phyloP scores from a whole-genome alignment of 2,113 vertebrate species.

The Corydoras sp. region DNA sequence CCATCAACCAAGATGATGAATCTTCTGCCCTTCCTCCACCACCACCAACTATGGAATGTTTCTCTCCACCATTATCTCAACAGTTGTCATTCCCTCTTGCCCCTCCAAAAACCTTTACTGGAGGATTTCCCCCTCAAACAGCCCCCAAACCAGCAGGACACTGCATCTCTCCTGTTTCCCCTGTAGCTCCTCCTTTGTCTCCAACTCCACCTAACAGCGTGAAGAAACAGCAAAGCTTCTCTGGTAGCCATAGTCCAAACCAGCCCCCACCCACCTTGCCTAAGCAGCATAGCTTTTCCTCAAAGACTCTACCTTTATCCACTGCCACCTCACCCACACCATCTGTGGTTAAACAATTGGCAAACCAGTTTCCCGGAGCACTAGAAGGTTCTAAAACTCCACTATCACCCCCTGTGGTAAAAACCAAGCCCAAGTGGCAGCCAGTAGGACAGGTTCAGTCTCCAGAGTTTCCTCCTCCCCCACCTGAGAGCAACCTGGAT shows the following conservation, averaged over 20 bases:
- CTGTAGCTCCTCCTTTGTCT: conserved; percentile 53
- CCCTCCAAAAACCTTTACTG: conserved; percentile 72
- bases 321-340: conserved; percentile 63
- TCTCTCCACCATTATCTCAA: conserved; percentile 56
- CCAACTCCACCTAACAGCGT: conserved; percentile 46
- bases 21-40: conserved; percentile 47
- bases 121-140: conserved; percentile 64
- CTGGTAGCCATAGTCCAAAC: conserved; percentile 66
- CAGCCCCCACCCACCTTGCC: conserved; percentile 79
- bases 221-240: conserved; percentile 78
- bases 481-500: conserved; percentile 77
- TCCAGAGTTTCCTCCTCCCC: conserved; percentile 91
- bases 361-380: conserved; percentile 82
- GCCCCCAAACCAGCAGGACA: conserved; percentile 60
- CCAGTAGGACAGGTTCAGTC: conserved; percentile 67
- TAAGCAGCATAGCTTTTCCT: conserved; percentile 83
- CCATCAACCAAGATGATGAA: conserved; percentile 21
- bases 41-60: conserved; percentile 26
- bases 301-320: conserved; percentile 65
- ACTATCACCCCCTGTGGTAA: conserved; percentile 85
- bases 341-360: conserved; percentile 83
- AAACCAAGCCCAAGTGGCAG: conserved; percentile 91
- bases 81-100: conserved; percentile 62
- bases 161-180: conserved; percentile 54
- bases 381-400: conserved; percentile 62